These are phyloP conservation scores for Cerceris rybyensis DNA, from an alignment of 2,888 invertebrate genomes.

Conservation along the genomic window DNA sequence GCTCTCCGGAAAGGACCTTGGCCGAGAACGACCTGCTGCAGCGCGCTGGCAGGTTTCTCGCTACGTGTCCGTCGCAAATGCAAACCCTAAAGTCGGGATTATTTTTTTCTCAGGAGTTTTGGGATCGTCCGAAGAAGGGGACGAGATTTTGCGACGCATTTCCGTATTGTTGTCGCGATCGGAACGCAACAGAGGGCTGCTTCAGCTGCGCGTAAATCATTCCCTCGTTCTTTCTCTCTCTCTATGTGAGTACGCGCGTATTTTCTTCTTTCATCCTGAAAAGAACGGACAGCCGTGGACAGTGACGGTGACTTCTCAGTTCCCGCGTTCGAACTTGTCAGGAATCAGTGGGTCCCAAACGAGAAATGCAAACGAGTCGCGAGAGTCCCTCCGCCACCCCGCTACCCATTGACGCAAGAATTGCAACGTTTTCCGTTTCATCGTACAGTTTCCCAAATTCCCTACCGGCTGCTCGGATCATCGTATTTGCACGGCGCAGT, in stretches of 20 bases:
- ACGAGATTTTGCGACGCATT: not conserved
- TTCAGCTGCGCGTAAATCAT: conserved; percentile 10
- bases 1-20: too few relatives aligned
- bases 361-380: not conserved
- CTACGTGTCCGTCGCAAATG: not conserved
- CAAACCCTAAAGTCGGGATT: not conserved
- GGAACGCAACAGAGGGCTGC: not conserved
- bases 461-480: too few relatives aligned
- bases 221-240: too few relatives aligned
- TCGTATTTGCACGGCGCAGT: too few relatives aligned
- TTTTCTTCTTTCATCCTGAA: not conserved
- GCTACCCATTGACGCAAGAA: too few relatives aligned
- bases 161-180: not conserved
- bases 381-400: too few relatives aligned
- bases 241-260: not conserved
- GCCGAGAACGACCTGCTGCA: too few relatives aligned
- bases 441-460: too few relatives aligned
- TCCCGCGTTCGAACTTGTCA: conserved; percentile 7
- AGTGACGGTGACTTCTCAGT: conserved; percentile 45
- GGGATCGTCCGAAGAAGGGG: not conserved
- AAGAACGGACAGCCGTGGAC: conserved; percentile 53
- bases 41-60: too few relatives aligned
- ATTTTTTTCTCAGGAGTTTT: too few relatives aligned
- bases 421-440: too few relatives aligned
- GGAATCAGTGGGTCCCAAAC: conserved; percentile 14